Evolutionary conservation across 2,113 vertebrate species (phyloP).

Genomic region (Aythya baeri): DNA sequence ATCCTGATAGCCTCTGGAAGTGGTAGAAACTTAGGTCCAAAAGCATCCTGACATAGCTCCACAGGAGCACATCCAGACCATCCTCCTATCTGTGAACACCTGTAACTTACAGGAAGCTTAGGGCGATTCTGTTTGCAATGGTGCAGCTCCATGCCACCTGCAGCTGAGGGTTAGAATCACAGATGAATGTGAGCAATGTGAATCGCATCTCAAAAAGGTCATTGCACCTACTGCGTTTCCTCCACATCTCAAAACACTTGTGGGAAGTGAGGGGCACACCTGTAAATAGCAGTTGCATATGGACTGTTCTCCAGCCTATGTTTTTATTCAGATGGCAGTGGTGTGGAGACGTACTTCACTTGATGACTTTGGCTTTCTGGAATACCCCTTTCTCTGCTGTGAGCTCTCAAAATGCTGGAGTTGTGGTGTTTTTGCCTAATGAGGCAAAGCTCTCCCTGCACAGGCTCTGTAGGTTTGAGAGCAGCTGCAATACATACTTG

Average conservation of each 20-base stretch:
- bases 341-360: background rate
- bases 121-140: background rate
- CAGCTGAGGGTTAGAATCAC: background rate
- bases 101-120: background rate
- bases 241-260: background rate
- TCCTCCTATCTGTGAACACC: background rate
- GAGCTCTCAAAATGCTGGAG: background rate
- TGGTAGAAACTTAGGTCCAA: background rate
- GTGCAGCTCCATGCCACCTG: background rate
- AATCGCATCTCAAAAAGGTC: background rate
- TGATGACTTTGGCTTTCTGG: background rate
- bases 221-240: background rate
- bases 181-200: background rate
- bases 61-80: background rate
- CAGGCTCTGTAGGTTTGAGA: background rate
- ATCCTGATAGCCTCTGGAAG: background rate
- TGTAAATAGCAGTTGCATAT: fast-evolving
- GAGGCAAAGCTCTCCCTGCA: background rate
- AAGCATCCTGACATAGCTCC: background rate
- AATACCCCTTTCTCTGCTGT: background rate
- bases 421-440: background rate
- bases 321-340: background rate
- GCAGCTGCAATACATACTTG: background rate
- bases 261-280: background rate
- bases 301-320: background rate